Evolutionary conservation across 1,140 invertebrate species (phyloP), one percentile per base, ranked within the genome.

Genomic region (Drosophila asahinai): DNA sequence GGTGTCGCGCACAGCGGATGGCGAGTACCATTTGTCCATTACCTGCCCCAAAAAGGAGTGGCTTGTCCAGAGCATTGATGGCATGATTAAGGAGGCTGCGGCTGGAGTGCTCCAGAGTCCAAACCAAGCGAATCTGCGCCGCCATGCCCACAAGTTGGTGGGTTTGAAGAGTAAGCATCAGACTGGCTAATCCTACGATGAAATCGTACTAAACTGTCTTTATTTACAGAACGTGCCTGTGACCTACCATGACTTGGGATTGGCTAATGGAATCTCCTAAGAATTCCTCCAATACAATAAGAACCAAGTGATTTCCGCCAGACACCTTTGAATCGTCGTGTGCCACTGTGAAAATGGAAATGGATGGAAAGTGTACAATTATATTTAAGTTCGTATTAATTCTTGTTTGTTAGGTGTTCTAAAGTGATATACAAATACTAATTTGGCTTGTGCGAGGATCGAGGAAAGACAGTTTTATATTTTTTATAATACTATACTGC

Each of bases 81-180:
- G 79, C 2, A 86, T 90, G 81, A 71, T 86, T 36, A 80, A 80
- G 40, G 81, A 86, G 59, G 62, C 81, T 11, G 86, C 86, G 4
- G 49, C 72, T 5, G 64, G 64, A 14, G 43, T 80, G 5, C 22
- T 87, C 2, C 66, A 77, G 12, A 62, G 55, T 54, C 79, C 82
- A 27, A 77, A 79, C 11, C 71, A 82, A 17, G 3, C 25, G 1
- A 42, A 57, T 38, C 25, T 82, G 11, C 81, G 47, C 3, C 58
- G 60, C 27, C 55, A 90, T 77, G 86, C 79, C 17, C 58, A 81
- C 4, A 64, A 77, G 48, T 64, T 90, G 42, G 1, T 84, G 12
- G 55, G 55, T 5, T 52, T 90, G 3, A 90, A 89, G 65, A 81
- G 86, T 89, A 81, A 81, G 49, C 4, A 2, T 5, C 1, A 3